phyloP scores from a whole-genome alignment of 2,113 vertebrate species.

The Clarias gariepinus region DNA sequence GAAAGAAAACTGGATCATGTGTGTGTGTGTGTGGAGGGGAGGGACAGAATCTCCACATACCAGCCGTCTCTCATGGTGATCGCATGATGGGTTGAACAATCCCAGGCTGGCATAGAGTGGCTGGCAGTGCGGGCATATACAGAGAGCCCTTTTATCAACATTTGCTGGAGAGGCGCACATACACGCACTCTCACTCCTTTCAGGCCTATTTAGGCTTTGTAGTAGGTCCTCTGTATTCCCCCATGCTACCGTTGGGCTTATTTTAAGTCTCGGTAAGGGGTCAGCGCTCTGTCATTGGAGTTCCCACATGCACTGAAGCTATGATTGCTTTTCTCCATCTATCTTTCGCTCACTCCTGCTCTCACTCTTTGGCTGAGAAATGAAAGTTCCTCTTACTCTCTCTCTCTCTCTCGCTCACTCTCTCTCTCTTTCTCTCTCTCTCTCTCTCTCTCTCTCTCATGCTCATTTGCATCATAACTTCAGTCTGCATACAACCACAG shows the following conservation, averaged over 20 bases:
- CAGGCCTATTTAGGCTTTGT: conserved; percentile 39
- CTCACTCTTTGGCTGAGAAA: conserved; percentile 22
- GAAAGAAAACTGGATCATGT: background rate
- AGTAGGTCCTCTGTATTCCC: conserved; percentile 19
- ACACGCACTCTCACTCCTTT: conserved; percentile 29
- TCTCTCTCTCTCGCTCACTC: conserved; percentile 40
- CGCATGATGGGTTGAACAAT: conserved; percentile 78
- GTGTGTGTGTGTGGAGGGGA: conserved; percentile 33
- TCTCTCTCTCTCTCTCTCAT: conserved; percentile 44
- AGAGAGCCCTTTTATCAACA: conserved; percentile 77
- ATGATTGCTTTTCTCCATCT: background rate
- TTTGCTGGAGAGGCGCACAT: conserved; percentile 58
- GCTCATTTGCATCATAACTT: conserved; percentile 57
- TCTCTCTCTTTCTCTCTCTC: conserved; percentile 45
- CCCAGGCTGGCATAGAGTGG: conserved; percentile 72
- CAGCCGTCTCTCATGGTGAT: conserved; percentile 75
- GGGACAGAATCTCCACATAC: conserved; percentile 77
- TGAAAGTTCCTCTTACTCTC: conserved; percentile 32
- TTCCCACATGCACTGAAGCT: conserved; percentile 32
- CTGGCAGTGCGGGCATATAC: conserved; percentile 60
- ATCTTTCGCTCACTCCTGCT: background rate
- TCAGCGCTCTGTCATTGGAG: conserved; percentile 11
- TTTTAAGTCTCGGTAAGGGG: conserved; percentile 36
- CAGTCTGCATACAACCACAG: background rate
- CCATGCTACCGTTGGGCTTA: conserved; percentile 29